phyloP scores from a whole-genome alignment of 2,113 vertebrate genomes.

The Garra rufa region DNA sequence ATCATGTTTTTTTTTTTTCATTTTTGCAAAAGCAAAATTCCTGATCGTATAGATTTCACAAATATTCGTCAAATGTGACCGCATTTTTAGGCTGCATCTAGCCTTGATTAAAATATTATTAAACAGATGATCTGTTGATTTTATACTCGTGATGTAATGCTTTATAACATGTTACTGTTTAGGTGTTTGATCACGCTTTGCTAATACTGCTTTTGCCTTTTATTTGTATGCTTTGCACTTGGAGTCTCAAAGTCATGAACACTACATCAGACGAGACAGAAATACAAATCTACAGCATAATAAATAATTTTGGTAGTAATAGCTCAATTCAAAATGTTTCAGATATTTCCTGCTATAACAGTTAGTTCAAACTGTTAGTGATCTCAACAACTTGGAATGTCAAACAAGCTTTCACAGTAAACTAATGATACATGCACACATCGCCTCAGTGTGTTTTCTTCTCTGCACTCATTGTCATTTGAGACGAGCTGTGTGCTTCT shows the following conservation, averaged over 20 bases:
- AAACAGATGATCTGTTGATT: not conserved
- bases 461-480: not conserved
- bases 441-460: not conserved
- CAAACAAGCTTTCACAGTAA: slow-evolving; percentile 14
- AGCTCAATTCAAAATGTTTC: not conserved
- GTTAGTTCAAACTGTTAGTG: not conserved
- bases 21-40: too few relatives aligned
- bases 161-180: not conserved
- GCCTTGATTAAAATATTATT: not conserved
- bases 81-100: not conserved
- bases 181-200: not conserved
- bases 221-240: not conserved
- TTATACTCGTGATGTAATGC: not conserved
- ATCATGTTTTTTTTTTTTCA: too few relatives aligned
- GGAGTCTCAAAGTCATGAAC: not conserved
- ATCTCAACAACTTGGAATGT: not conserved
- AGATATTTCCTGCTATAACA: not conserved
- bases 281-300: not conserved
- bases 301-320: not conserved
- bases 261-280: not conserved
- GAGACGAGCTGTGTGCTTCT: not conserved
- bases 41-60: not conserved
- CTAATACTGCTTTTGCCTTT: not conserved
- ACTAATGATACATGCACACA: not conserved
- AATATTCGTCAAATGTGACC: not conserved